These are phyloP conservation scores for Vidua chalybeata DNA, from an alignment of 2,113 vertebrate species.

Conservation along the genomic window DNA sequence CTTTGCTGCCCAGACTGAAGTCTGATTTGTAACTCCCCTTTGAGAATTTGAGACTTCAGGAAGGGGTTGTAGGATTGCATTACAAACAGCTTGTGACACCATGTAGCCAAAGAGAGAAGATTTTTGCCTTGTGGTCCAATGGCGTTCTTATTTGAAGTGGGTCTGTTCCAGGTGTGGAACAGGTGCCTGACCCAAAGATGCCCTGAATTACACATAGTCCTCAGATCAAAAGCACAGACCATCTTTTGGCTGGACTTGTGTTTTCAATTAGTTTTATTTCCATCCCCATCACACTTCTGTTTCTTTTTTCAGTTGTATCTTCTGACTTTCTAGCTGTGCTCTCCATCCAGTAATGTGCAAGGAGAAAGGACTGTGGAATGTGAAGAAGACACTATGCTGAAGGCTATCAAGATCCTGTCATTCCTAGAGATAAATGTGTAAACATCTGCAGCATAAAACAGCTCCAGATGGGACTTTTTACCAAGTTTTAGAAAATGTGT, in stretches of 20 bases:
- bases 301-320: background rate
- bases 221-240: background rate
- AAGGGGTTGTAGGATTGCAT: background rate
- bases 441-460: conserved; percentile 5
- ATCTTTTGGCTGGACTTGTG: background rate
- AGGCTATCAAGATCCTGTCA: background rate
- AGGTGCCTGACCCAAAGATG: background rate
- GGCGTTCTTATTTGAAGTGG: background rate
- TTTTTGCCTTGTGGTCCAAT: background rate
- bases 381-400: background rate
- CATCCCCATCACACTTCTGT: background rate
- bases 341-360: background rate
- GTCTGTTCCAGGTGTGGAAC: background rate
- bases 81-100: background rate
- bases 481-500: background rate
- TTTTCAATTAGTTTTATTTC: background rate
- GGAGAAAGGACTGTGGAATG: background rate
- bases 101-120: background rate
- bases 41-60: background rate
- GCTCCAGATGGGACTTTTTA: background rate
- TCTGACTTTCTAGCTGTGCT: background rate
- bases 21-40: background rate
- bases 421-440: background rate
- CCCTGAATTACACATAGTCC: background rate
- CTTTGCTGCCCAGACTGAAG: background rate